Conservation (phyloP, 2,113 vertebrate species). For the Lontra canadensis region DNA sequence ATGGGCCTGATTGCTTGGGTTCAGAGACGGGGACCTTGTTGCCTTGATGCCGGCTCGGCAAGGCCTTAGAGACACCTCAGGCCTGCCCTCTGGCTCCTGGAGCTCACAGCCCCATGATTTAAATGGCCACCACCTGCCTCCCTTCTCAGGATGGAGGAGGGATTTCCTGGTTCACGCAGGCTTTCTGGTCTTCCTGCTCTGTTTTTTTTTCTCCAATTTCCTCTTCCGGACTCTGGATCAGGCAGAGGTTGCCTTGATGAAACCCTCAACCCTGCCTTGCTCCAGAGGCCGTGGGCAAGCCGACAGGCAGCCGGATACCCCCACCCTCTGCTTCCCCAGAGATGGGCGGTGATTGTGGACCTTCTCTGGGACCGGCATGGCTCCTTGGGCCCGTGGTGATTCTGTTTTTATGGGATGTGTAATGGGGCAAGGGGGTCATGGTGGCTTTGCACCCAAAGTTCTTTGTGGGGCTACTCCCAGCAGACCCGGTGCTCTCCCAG, state of each 20-base stretch:
- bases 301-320: neutral
- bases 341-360: neutral
- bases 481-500: accelerated
- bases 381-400: neutral
- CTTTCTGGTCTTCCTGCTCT: neutral
- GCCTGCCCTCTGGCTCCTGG: neutral
- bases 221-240: neutral
- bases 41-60: neutral
- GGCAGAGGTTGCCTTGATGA: neutral
- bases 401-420: neutral
- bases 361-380: accelerated
- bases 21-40: neutral
- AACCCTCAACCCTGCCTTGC: neutral
- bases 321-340: neutral
- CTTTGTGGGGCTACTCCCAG: neutral
- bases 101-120: accelerated
- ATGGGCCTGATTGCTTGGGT: no score
- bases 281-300: neutral
- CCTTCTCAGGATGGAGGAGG: neutral
- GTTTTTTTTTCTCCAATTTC: neutral
- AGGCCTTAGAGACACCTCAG: neutral
- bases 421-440: accelerated
- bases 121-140: neutral
- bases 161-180: neutral
- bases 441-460: neutral